phyloP scores from a whole-genome alignment of 2,888 invertebrate genomes.

The Eilema sororculum region DNA sequence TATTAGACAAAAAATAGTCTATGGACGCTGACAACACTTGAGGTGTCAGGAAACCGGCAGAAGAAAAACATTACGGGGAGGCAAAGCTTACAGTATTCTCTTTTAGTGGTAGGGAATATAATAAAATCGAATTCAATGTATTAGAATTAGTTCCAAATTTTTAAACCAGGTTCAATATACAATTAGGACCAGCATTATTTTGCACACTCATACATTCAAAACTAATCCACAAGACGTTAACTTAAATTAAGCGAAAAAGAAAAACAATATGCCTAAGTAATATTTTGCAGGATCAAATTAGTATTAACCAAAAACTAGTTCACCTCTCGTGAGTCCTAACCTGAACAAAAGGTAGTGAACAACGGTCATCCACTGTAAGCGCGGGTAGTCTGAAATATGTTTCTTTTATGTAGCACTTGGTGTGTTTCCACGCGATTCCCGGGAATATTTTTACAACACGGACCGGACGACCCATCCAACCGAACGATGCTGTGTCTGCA shows the following conservation, averaged over 20 bases:
- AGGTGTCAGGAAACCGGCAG: too few relatives aligned
- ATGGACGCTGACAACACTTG: too few relatives aligned
- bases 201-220: background rate
- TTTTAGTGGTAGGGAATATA: too few relatives aligned
- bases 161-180: background rate
- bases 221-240: background rate
- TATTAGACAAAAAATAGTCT: too few relatives aligned
- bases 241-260: background rate
- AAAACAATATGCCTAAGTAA: constrained; percentile 34
- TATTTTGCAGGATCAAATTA: constrained; percentile 39
- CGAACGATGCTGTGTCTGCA: constrained; percentile 75
- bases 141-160: too few relatives aligned
- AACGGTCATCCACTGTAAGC: constrained; percentile 69
- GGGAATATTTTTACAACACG: constrained; percentile 74
- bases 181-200: background rate
- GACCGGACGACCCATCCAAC: constrained; percentile 67
- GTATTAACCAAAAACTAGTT: constrained; percentile 26
- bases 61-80: too few relatives aligned
- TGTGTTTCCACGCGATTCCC: constrained; percentile 64
- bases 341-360: constrained; percentile 33
- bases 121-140: too few relatives aligned
- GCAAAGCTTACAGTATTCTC: too few relatives aligned
- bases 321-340: constrained; percentile 2
- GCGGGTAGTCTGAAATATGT: constrained; percentile 69
- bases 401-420: constrained; percentile 73